Evolutionary conservation across 2,888 invertebrate species (phyloP), one percentile per base, ranked within the genome.

Genomic region (Galeruca laticollis): DNA sequence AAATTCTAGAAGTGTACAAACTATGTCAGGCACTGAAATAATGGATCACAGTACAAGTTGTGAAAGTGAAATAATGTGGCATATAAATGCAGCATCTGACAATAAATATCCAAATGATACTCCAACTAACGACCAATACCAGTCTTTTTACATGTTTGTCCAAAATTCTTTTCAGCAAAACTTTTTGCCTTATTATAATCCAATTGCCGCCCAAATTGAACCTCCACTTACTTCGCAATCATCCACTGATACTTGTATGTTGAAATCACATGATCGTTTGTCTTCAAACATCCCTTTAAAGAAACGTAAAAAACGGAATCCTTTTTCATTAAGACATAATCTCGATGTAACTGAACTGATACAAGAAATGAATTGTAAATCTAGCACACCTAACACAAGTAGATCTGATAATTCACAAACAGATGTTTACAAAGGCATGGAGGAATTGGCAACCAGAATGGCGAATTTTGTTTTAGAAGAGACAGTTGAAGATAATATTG

Each of bases 401-500:
- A 61, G 31, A 8, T 63, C 67, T n/a, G 63, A 67, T 35, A 51
- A 57, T 49, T 71, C 73, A 2, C 54, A 49, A n/a, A n/a, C 26
- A 5, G 71, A 73, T 26, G 43, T 49, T 21, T 62, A 72, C 21
- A 70, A 69, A 54, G 78, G 78, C 26, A 71, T 77, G 8, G 79
- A 78, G 20, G 75, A 75, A 47, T 63, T 79, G 40, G 78, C 76
- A 8, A 73, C 72, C 18, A 76, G 76, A 69, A 77, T 76, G 8
- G 73, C 79, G 6, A 73, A 73, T 47, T 68, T 77, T 21, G 73
- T 79, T 18, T 72, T 79, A 59, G 78, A 80, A 26, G 80, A 81
- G 4, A 68, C 72, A 9, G 72, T 65, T 60, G 60, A 43, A 33
- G 79, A 78, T 10, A 69, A 64, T 37, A 74, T 73, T 11, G 70